Conservation (phyloP, 2,797 vertebrate genomes). For the Channa striata region DNA sequence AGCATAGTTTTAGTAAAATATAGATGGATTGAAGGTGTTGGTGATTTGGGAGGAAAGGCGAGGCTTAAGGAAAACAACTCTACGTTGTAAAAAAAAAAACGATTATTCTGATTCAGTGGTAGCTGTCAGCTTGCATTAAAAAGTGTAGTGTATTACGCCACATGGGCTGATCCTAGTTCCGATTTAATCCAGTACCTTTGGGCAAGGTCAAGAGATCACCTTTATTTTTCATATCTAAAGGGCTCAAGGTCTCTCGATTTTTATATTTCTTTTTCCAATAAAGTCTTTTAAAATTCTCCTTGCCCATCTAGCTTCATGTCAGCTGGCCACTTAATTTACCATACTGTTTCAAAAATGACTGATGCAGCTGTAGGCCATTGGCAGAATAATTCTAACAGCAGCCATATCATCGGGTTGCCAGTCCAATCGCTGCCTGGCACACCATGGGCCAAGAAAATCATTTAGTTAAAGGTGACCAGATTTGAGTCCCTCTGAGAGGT, state of each 20-base stretch:
- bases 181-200: conserved; percentile 34
- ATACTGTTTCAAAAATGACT: conserved; percentile 53
- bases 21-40: conserved; percentile 22
- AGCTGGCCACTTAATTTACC: conserved; percentile 60
- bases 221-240: conserved; percentile 17
- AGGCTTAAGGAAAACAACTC: conserved; percentile 32
- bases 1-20: conserved; percentile 15
- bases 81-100: conserved; percentile 16
- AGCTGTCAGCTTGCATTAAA: conserved; percentile 47
- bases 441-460: conserved; percentile 77
- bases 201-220: conserved; percentile 52
- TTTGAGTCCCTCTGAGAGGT: conserved; percentile 77
- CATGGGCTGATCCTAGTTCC: conserved; percentile 5
- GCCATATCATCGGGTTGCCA: conserved; percentile 57
- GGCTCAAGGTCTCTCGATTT: conserved; percentile 17
- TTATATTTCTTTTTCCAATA: conserved; percentile 10
- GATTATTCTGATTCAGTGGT: conserved; percentile 48
- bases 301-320: conserved; percentile 35
- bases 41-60: conserved; percentile 23
- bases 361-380: conserved; percentile 68
- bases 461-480: conserved; percentile 84
- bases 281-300: conserved; percentile 16
- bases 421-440: conserved; percentile 55
- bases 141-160: conserved; percentile 27
- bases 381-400: conserved; percentile 60